Percentiles rank a stretch among this genome's conserved stretches.
phyloP scores from a whole-genome alignment of 2,113 vertebrate genomes.

The Mugil cephalus region DNA sequence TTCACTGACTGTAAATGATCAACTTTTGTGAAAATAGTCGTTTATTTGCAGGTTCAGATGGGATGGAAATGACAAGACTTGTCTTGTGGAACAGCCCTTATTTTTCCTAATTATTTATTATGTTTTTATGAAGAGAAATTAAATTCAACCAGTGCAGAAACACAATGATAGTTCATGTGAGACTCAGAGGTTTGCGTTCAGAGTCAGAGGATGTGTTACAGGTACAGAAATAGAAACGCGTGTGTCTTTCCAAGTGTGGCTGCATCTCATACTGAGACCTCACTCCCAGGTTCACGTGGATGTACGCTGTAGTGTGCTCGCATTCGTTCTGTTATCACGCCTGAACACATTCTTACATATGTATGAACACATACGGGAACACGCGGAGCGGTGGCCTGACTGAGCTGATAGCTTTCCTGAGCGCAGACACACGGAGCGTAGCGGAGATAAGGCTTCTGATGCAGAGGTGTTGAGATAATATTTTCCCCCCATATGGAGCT shows the following conservation, averaged over 20 bases:
- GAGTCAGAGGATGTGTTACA: too few relatives aligned
- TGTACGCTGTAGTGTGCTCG: not conserved
- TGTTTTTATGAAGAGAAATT: too few relatives aligned
- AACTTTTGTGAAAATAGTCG: too few relatives aligned
- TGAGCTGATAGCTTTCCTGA: constrained; percentile 19
- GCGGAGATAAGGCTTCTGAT: constrained; percentile 34
- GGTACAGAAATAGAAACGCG: not conserved
- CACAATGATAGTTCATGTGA: too few relatives aligned
- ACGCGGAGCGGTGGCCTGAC: constrained; percentile 2
- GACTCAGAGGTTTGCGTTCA: too few relatives aligned
- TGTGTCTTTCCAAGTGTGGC: not conserved
- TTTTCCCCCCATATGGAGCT: constrained; percentile 2
- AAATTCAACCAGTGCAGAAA: too few relatives aligned
- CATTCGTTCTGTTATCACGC: constrained; percentile 17
- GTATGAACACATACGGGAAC: constrained; percentile 5
- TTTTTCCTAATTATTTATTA: too few relatives aligned
- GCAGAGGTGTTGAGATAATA: constrained; percentile 16
- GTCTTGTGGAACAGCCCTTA: too few relatives aligned
- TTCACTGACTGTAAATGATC: too few relatives aligned
- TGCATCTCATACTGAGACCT: not conserved
- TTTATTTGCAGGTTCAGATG: too few relatives aligned
- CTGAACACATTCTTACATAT: constrained; percentile 26
- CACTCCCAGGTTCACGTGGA: not conserved
- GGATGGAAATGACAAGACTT: too few relatives aligned
- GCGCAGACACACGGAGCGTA: constrained; percentile 5